Percentiles rank a stretch among this genome's conserved stretches.
These are phyloP conservation scores for Ibycter americanus DNA, from an alignment of 2,797 vertebrate genomes.

Conservation along the genomic window DNA sequence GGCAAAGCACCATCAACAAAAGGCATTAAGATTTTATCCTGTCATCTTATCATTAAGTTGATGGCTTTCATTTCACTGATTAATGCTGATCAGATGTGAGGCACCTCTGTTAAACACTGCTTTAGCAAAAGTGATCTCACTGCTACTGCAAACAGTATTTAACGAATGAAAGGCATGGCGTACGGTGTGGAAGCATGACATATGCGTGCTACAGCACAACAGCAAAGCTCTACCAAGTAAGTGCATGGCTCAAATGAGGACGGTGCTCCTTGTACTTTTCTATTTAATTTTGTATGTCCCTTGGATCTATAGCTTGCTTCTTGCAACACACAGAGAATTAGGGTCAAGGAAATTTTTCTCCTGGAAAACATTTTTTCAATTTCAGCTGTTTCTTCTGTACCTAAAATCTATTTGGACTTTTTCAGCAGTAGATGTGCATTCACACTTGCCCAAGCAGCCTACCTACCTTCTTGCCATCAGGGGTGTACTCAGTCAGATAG, in stretches of 20 bases:
- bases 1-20: not conserved
- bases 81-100: not conserved
- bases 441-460: not conserved
- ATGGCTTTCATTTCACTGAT: not conserved
- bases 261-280: not conserved
- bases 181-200: fast-evolving
- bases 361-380: not conserved
- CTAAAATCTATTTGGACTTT: not conserved
- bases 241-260: not conserved
- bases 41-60: not conserved
- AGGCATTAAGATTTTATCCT: not conserved
- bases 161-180: too few species aligned
- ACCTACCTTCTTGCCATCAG: too few species aligned
- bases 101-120: not conserved
- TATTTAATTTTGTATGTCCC: not conserved
- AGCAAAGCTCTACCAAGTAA: not conserved
- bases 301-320: not conserved
- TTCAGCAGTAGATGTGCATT: not conserved
- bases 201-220: not conserved
- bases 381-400: not conserved
- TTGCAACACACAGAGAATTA: not conserved
- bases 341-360: not conserved
- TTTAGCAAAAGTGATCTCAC: not conserved
- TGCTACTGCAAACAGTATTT: not conserved
- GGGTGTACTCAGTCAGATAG: not conserved